Evolutionary conservation across 2,888 invertebrate species (phyloP), one percentile per base, ranked within the genome.

Genomic region (Alcis repandata): DNA sequence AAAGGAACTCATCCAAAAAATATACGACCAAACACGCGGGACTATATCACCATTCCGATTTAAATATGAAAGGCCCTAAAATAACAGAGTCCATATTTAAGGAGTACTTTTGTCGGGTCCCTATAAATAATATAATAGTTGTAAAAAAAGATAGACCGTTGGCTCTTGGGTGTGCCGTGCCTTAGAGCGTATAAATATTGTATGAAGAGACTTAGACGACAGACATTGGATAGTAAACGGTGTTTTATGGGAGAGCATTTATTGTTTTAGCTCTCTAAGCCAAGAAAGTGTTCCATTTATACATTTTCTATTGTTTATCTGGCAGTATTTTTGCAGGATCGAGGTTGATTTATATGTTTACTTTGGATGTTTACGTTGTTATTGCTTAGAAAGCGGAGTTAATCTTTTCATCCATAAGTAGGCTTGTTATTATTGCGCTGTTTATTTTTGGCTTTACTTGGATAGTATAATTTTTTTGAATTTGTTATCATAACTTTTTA

Each of bases 161-260:
- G 62, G 68, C 61, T 64, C 45, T 49, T 66, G 68, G 72, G 68
- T 53, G 53, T 73, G 76, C 75, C 69, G 69, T 73, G 70, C 67
- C 63, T 63, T 66, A 65, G 63, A 63, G 74, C 79, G 79, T 81
- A 90, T 91, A 90, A 90, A 91, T 91, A 91, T 91, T 91, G 85
- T 84, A 91, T 91, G 90, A 91, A 89, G 83, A 83, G 86, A 82
- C 83, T 85, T 80, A 80, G 81, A 82, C 79, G 86, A 87, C 87
- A 84, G 80, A 83, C 87, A 87, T 87, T 84, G 88, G 89, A 86
- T 87, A 81, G 88, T 89, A 90, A 91, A 89, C 85, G 86, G 81
- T 86, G 85, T 87, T 90, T 90, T 90, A 91, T 89, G 85, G 86
- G 83, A 85, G 82, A 85, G 81, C 87, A 89, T 90, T 90, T 89